A percentile compares a stretch with the other conserved stretches of the same genome.
These are phyloP conservation scores for Pristionchus arcanus DNA, from an alignment of 2,888 invertebrate genomes.

Conservation along the genomic window DNA sequence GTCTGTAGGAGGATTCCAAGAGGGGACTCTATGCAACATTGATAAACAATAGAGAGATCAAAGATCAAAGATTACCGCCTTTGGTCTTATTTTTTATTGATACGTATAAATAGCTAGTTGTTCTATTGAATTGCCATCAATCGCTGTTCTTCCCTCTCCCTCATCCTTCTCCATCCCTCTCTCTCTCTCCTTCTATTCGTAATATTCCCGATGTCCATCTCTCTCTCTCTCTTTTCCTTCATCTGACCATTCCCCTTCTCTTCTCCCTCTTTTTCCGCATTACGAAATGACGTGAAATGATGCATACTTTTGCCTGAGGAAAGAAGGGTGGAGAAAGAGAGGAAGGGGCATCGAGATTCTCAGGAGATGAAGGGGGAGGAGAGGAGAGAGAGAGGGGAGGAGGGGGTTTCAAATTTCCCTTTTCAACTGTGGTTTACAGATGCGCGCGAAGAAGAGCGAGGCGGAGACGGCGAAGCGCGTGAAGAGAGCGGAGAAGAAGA, in stretches of 20 bases:
- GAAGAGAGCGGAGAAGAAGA: constrained; percentile 50
- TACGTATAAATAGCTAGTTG: background rate
- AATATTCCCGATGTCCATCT: constrained; percentile 29
- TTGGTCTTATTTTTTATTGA: background rate
- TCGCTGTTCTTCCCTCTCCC: background rate
- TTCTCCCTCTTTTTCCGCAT: constrained; percentile 27
- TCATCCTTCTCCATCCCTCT: background rate
- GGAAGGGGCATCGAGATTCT: background rate
- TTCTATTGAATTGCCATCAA: background rate
- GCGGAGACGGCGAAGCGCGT: constrained; percentile 39
- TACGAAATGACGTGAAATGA: background rate
- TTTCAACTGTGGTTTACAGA: no score
- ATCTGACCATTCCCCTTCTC: constrained; percentile 9
- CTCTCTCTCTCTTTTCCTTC: background rate
- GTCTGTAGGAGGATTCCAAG: background rate
- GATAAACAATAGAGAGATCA: background rate
- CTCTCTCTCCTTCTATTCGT: background rate
- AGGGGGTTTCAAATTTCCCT: no score
- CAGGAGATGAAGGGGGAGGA: background rate
- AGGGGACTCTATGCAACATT: background rate
- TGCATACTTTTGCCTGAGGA: constrained; percentile 1
- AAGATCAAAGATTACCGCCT: background rate
- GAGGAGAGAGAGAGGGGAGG: background rate
- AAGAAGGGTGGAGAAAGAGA: background rate
- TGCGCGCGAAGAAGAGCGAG: constrained; percentile 38